Base-by-base conservation (phyloP, 2,797 vertebrate species). In the Anolis apletophallus region DNA sequence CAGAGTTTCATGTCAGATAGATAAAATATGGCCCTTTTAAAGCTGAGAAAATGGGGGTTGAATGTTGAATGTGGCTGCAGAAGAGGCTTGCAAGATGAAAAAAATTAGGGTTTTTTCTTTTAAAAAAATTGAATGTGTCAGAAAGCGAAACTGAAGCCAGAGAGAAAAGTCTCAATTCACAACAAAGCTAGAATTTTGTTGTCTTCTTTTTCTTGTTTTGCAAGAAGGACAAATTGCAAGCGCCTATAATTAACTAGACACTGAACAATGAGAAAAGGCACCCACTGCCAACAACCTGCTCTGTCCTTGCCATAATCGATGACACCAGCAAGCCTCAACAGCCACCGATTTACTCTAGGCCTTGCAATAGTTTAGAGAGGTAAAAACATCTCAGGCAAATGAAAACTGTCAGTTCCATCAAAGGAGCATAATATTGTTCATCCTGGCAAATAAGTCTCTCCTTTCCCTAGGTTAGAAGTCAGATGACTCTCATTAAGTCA, bases 371-470 rank as follows among this genome's bases (percentile, higher is more conserved):
- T 88, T 73, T 21, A 54, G 83, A 86, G 32, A 89, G 54, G 40
- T 89, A 86, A 91, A 91, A 73, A 89, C 26, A 61, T 84, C n/a
- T 50, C 88, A 90, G 92, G 87, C 83, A 85, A 84, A 85, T 7
- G 89, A 91, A 94, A 90, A 81, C 88, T 36, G 78, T 79, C 46
- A 84, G 61, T 89, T 88, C 87, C 50, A 68, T 46, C 72, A 59
- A 90, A 83, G 81, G 77, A 94, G 40, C 72, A 91, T 88, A 89
- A 93, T 92, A 91, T 80, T 90, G 34, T 83, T 89, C 81, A 87
- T 90, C 71, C 81, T 46, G 72, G 85, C 88, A 91, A 91, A 92
- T 61, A 92, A 57, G 55, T 83, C 16, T 93, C 89, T 92, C 79
- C 57, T 87, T 91, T 91, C 71, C 59, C 79, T 67, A 85, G 80